phyloP scores from a whole-genome alignment of 2,797 vertebrate genomes.

The Distichodus sexfasciatus region DNA sequence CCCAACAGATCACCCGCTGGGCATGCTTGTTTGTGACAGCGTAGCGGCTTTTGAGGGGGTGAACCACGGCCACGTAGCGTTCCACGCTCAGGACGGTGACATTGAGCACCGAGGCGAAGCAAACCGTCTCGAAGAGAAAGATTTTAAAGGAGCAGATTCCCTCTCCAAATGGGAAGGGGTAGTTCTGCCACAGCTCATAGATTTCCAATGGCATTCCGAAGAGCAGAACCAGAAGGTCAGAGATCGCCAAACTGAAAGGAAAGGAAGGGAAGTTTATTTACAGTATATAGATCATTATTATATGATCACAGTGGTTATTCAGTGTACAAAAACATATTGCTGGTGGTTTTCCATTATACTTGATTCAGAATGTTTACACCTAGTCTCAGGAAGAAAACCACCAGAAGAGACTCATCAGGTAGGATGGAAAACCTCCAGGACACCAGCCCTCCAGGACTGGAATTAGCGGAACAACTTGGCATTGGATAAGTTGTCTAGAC shows the following conservation, averaged over 20 bases:
- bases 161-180: slow-evolving; percentile 77
- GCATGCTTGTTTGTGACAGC: slow-evolving; percentile 73
- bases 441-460: too few species aligned
- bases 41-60: slow-evolving; percentile 76
- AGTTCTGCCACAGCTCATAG: slow-evolving; percentile 81
- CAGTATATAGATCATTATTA: too few species aligned
- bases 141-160: slow-evolving; percentile 78
- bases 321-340: too few species aligned
- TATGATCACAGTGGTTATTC: slow-evolving; percentile 74
- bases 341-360: too few species aligned
- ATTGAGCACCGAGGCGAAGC: slow-evolving; percentile 79
- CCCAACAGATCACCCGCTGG: slow-evolving; percentile 66
- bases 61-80: slow-evolving; percentile 75
- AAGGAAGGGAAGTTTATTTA: too few species aligned
- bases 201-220: slow-evolving; percentile 81
- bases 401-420: too few species aligned
- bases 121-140: slow-evolving; percentile 78
- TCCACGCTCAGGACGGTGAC: slow-evolving; percentile 78
- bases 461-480: too few species aligned
- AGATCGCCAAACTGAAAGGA: slow-evolving; percentile 74
- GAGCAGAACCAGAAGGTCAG: slow-evolving; percentile 74
- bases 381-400: too few species aligned
- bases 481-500: too few species aligned
- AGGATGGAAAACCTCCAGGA: too few species aligned
- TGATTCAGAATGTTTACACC: too few species aligned